Evolutionary conservation across 2,888 invertebrate genomes (phyloP), one percentile per base, ranked within the genome.

Genomic region (Eristalis pertinax): DNA sequence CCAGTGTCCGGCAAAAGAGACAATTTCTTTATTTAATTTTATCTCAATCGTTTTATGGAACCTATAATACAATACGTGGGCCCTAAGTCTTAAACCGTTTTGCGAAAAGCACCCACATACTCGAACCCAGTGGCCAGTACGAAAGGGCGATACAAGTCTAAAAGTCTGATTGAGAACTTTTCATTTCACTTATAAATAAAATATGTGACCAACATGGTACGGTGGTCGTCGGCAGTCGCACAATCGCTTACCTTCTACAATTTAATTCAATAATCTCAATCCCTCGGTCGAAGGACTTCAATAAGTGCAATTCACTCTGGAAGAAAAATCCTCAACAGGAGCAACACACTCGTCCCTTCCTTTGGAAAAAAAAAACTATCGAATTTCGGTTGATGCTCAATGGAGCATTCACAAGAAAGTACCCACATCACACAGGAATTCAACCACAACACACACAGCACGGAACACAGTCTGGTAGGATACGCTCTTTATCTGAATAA

Each of bases 261-360:
- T 77, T 77, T 63, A 62, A 77, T 77, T 77, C 77, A 77, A 77
- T 77, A 77, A 69, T 77, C 56, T 50, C 69, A 63, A 69, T 69
- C 50, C 77, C 50, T 41, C 75, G 75, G 65, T 50, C 77, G 63
- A 63, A 63, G 62, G 35, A 77, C 63, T 69, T 43, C 29, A 13
- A 63, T 63, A 69, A 63, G 69, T 77, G 77, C 77, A 77, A 69
- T 77, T 77, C 69, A 50, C 62, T 69, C 10, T 29, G n/a, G n/a
- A 15, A 15, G 10, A 41, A 38, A 50, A 75, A 67, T 29, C 19
- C 65, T 32, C 32, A 32, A 32, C 32, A 5, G 10, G 32, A 32
- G 32, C 32, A 32, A 32, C 32, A 32, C 8, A 0, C 24, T 8
- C 8, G 5, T 13, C 15, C 13, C 13, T 0, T 13, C 8, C n/a